phyloP scores from a whole-genome alignment of 1,140 invertebrate genomes.

The Matsumurasca onukii region DNA sequence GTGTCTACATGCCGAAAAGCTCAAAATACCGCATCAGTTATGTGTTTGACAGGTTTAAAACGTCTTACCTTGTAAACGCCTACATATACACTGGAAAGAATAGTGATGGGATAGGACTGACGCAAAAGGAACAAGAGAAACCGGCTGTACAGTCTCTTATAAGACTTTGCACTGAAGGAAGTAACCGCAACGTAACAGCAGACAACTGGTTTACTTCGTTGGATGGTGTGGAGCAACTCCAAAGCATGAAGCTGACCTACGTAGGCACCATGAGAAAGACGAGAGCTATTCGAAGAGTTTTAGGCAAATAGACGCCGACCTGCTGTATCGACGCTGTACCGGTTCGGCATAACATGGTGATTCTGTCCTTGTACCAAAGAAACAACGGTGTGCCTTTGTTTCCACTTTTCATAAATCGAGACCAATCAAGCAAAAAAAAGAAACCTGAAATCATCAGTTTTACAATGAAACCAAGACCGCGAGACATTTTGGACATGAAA shows the following conservation, averaged over 20 bases:
- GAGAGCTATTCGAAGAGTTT: no score
- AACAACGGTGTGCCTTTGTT: no score
- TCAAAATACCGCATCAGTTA: conserved; percentile 48
- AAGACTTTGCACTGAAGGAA: neutral
- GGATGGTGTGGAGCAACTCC: no score
- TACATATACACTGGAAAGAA: no score
- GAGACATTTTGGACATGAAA: neutral
- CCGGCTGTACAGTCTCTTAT: neutral
- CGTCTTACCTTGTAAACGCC: no score
- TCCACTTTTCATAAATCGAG: neutral
- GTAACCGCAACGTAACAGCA: neutral
- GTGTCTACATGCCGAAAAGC: conserved; percentile 52
- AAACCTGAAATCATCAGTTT: neutral
- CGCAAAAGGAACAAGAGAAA: neutral
- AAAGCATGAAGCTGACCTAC: neutral
- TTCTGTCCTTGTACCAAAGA: neutral
- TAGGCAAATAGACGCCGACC: neutral
- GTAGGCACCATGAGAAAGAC: no score
- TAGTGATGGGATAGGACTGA: no score
- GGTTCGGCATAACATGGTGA: neutral
- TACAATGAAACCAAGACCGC: conserved; percentile 1
- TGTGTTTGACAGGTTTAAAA: no score
- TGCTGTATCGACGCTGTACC: neutral
- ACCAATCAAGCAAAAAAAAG: neutral
- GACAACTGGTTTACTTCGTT: conserved; percentile 5